Conservation (phyloP, 1,140 invertebrate species). For the Drosophila orena region DNA sequence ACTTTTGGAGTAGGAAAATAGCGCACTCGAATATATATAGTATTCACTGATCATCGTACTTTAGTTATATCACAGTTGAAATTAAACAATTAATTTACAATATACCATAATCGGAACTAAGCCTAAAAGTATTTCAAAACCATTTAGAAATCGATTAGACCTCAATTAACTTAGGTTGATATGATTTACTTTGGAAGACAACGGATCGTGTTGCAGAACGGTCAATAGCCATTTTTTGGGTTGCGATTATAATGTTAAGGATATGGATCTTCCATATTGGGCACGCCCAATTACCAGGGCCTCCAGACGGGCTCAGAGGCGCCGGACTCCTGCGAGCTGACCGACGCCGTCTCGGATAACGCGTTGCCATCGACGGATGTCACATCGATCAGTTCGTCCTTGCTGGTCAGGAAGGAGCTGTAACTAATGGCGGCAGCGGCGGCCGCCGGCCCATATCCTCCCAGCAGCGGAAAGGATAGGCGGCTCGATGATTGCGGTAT, state of each 20-base stretch:
- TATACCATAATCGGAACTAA: conserved; percentile 33
- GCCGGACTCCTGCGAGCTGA: conserved; percentile 73
- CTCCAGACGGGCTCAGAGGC: conserved; percentile 76
- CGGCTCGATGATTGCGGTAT: conserved; percentile 42
- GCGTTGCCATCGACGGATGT: conserved; percentile 76
- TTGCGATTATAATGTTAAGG: conserved; percentile 59
- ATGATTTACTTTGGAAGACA: conserved; percentile 79
- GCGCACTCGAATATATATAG: conserved; percentile 31
- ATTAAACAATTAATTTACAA: conserved; percentile 61
- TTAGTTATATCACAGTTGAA: conserved; percentile 73
- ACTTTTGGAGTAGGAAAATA: conserved; percentile 49
- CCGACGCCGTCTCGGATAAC: conserved; percentile 73
- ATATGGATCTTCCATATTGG: conserved; percentile 61
- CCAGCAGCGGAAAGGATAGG: conserved; percentile 61
- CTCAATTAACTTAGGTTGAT: conserved; percentile 15
- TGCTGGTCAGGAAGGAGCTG: conserved; percentile 62
- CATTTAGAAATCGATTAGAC: conserved; percentile 44
- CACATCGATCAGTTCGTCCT: conserved; percentile 79
- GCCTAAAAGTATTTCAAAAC: conserved; percentile 63
- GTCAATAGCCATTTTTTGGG: conserved; percentile 62
- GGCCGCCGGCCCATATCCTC: conserved; percentile 60
- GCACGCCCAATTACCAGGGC: conserved; percentile 63
- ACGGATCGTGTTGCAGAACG: conserved; percentile 71
- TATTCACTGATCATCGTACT: conserved; percentile 49
- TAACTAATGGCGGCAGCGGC: conserved; percentile 63